Evolutionary conservation across 2,888 invertebrate genomes (phyloP), one percentile per base, ranked within the genome.

Genomic region (Acrobasis suavella): DNA sequence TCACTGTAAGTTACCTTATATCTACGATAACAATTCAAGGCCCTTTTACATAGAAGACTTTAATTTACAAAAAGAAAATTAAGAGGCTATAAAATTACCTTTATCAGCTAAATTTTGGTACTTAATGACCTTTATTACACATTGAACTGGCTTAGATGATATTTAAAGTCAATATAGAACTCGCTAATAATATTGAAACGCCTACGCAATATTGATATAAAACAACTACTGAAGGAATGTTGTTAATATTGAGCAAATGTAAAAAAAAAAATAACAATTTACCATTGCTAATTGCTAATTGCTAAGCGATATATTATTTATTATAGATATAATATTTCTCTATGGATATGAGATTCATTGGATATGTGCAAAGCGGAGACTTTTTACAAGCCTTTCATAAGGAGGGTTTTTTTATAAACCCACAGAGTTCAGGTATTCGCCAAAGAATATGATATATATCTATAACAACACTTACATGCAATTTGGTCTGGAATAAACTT

Each of bases 11-110:
- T 70, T 65, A 68, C 37, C 69, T 70, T 74, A 74, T 55, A 60
- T 77, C 80, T 81, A 81, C 66, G 72, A 72, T 76, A 82, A 85
- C 74, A 81, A 77, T 80, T 73, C 72, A 86, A 86, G 86, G 84
- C 86, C 81, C 69, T 80, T 22, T 83, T 82, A 78, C 69, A 77
- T 76, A 81, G 77, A 79, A 81, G 74, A 78, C 76, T 71, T 75
- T 63, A 69, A 63, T 63, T 65, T 56, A 63, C 51, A 58, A 51
- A 63, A 15, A 58, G 58, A 52, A 58, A 60, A 42, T 60, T 22
- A 32, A 32, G 32, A 32, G 32, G 32, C 32, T 32, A 32, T 32
- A 7, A 32, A 5, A 32, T 32, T 32, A 32, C 32, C 32, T 32
- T 6, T 32, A 32, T 6, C 32, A 32, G 32, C 32, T 32, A 32